phyloP scores from a whole-genome alignment of 2,113 vertebrate genomes.

The Nothobranchius kuhntae region DNA sequence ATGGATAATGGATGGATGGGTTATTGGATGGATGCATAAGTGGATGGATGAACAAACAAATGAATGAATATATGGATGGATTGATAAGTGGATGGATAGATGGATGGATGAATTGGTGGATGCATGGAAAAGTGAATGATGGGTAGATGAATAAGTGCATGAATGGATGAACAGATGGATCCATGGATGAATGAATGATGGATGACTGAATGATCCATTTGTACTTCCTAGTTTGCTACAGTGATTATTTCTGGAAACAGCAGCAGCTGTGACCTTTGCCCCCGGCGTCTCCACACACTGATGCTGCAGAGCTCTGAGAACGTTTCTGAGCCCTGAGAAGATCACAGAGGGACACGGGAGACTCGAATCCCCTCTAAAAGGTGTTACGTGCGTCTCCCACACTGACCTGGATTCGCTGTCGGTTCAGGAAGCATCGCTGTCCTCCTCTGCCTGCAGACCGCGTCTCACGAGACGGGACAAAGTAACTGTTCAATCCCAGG shows the following conservation, averaged over 20 bases:
- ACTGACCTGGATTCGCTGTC: conserved; percentile 64
- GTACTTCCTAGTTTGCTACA: too few relatives aligned
- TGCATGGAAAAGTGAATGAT: too few relatives aligned
- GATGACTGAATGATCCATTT: too few relatives aligned
- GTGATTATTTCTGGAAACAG: background rate
- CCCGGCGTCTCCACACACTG: conserved; percentile 3
- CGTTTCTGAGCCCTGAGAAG: conserved; percentile 39
- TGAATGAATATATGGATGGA: too few relatives aligned
- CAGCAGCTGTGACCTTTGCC: background rate
- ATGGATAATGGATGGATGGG: too few relatives aligned
- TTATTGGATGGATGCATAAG: too few relatives aligned
- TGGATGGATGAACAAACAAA: too few relatives aligned
- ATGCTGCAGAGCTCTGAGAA: conserved; percentile 24
- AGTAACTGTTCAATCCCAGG: conserved; percentile 76
- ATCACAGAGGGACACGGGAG: conserved; percentile 42
- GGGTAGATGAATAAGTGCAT: too few relatives aligned
- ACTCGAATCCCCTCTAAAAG: conserved; percentile 17
- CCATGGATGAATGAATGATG: too few relatives aligned
- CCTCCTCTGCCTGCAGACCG: conserved; percentile 47
- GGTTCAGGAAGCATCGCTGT: conserved; percentile 58
- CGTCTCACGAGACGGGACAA: conserved; percentile 51
- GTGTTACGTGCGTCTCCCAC: conserved; percentile 31
- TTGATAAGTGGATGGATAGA: too few relatives aligned
- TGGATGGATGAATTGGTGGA: too few relatives aligned
- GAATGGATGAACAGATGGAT: too few relatives aligned